Percentiles rank a stretch among this genome's conserved stretches.
Evolutionary conservation across 2,113 vertebrate genomes (phyloP).

Genomic region (Daubentonia madagascariensis): DNA sequence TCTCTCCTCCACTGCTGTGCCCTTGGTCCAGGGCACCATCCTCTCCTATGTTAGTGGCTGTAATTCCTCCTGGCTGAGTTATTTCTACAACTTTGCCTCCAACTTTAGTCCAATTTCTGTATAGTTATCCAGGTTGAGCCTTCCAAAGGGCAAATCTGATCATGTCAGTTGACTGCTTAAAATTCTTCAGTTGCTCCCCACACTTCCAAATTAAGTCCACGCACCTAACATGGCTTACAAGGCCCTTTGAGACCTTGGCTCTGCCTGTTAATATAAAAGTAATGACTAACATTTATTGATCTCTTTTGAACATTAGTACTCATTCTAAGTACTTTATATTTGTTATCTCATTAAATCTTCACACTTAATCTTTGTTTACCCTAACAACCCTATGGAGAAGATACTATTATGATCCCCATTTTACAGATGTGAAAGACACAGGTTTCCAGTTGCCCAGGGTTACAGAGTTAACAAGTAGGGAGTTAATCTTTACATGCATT

Average conservation of each 20-base stretch:
- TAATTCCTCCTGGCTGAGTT: not conserved
- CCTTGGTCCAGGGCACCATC: not conserved
- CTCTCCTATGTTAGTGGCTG: not conserved
- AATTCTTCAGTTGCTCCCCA: not conserved
- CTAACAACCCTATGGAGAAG: not conserved
- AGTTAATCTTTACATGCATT: not conserved
- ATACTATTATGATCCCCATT: not conserved
- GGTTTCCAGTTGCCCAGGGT: not conserved
- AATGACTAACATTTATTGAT: not conserved
- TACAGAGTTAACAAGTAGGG: not conserved
- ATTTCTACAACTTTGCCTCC: not conserved
- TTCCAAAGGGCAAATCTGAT: not conserved
- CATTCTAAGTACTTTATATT: not conserved
- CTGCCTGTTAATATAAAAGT: constrained; percentile 31
- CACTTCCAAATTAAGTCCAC: not conserved
- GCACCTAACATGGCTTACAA: not conserved
- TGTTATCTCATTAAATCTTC: constrained; percentile 29
- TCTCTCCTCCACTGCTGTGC: not conserved
- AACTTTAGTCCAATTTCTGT: not conserved
- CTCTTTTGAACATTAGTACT: not conserved
- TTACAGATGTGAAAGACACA: constrained; percentile 27
- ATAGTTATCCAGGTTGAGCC: not conserved
- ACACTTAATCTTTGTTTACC: not conserved
- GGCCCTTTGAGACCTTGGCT: not conserved
- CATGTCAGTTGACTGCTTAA: not conserved